Base-by-base conservation (phyloP, 2,888 invertebrate genomes). In the Aricia artaxerxes region DNA sequence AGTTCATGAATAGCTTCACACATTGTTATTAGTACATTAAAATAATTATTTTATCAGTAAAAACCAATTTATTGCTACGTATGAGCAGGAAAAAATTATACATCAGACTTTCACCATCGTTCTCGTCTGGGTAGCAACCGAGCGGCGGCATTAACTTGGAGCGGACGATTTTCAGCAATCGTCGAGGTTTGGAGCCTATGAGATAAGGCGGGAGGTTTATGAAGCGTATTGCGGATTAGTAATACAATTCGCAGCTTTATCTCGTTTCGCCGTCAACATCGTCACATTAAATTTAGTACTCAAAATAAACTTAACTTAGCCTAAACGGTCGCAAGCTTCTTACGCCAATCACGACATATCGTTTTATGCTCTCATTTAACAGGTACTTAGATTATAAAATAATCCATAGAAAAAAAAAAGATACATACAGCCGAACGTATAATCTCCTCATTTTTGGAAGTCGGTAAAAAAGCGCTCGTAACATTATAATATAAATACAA, bases 101-200 rank as follows among this genome's bases (percentile, higher is more conserved):
- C 57, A 57, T 57, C 57, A 16, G 57, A 57, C 57, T 57, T 57
- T 16, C 57, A 57, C 13, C 57, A 57, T 4, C 11, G 13, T 64
- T 24, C 11, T 64, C 3, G 61, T 61, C 24, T 7, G 61, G 64
- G 24, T 69, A 69, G 69, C 3, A 35, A 38, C 69, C 4, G 4
- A 24, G 35, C 35, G 69, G 69, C 81, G 80, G 81, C 61, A 79
- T 77, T 81, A 82, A 80, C 80, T 79, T 82, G 81, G 79, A 79
- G 76, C 16, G 44, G 69, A 38, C 13, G 69, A 69, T 69, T 69
- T 69, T 69, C 69, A 16, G 69, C 38, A 69, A 69, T 35, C 1
- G 69, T 69, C 35, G 69, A 69, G 69, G 69, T 69, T 69, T 35
- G 44, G 44, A 73, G 73, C 40, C 73, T 40, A 73, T 44, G 73